Percentiles rank a stretch among this genome's conserved stretches.
Evolutionary conservation across 2,888 invertebrate species (phyloP).

Genomic region (Sericinus montela): DNA sequence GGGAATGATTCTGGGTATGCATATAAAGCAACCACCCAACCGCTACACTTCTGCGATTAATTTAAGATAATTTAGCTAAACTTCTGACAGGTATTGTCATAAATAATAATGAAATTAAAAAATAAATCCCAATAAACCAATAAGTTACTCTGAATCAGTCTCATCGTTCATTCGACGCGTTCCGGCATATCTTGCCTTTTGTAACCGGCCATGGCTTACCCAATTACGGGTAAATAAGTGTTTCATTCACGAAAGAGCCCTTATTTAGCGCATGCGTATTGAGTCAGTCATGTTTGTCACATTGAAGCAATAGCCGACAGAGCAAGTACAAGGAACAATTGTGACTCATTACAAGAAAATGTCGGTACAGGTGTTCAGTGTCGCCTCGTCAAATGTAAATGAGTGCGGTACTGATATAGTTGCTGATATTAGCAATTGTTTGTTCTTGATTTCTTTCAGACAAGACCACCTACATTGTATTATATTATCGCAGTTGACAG

Average conservation of each 20-base stretch:
- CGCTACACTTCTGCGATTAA: too few species aligned
- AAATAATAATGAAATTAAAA: too few species aligned
- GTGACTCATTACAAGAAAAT: slow-evolving; percentile 61
- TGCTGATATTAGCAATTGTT: slow-evolving; percentile 10
- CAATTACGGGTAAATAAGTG: slow-evolving; percentile 60
- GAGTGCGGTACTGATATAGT: slow-evolving; percentile 37
- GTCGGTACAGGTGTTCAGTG: slow-evolving; percentile 53
- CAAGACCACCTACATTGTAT: neutral
- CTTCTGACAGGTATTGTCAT: too few species aligned
- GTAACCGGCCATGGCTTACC: slow-evolving; percentile 42
- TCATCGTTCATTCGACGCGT: slow-evolving; percentile 29
- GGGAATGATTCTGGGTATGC: too few species aligned
- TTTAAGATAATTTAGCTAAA: too few species aligned
- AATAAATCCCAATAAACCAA: too few species aligned
- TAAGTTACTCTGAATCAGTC: neutral
- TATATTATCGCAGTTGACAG: neutral
- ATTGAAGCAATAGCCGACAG: slow-evolving; percentile 43
- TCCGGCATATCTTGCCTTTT: slow-evolving; percentile 67
- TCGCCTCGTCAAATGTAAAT: slow-evolving; percentile 50
- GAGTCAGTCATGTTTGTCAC: slow-evolving; percentile 55
- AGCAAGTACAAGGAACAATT: slow-evolving; percentile 35
- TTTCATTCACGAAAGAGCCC: slow-evolving; percentile 59
- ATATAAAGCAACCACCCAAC: too few species aligned
- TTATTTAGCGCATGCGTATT: slow-evolving; percentile 58
- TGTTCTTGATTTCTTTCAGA: slow-evolving; percentile 1